Percentiles rank a stretch among this genome's conserved stretches.
Conservation (phyloP, 1,140 invertebrate genomes). For the Scaptomyza pallida region DNA sequence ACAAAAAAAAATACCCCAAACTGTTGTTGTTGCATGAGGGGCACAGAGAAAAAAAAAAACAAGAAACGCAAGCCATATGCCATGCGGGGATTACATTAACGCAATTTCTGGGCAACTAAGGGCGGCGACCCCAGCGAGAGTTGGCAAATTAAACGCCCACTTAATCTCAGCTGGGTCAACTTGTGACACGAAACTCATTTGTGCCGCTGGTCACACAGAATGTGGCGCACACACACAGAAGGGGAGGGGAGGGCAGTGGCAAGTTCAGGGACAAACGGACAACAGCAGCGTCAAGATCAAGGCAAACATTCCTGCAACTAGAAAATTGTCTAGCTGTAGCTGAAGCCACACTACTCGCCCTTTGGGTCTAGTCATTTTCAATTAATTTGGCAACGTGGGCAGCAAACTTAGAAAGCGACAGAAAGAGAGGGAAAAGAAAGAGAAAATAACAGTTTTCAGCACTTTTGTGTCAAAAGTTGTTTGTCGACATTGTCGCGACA, state of each 20-base stretch:
- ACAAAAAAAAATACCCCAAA: slow-evolving; percentile 40
- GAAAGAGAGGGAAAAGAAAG: slow-evolving; percentile 41
- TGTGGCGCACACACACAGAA: slow-evolving; percentile 13
- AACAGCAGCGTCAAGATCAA: slow-evolving; percentile 71
- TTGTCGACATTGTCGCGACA: slow-evolving; percentile 73
- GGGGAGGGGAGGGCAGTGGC: slow-evolving; percentile 26
- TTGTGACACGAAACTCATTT: slow-evolving; percentile 80
- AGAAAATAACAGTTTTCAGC: slow-evolving; percentile 75
- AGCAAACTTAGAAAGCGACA: slow-evolving; percentile 18
- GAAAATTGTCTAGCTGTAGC: slow-evolving; percentile 11
- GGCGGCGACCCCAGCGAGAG: slow-evolving; percentile 44
- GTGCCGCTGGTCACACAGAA: slow-evolving; percentile 21
- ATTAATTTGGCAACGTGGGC: slow-evolving; percentile 69
- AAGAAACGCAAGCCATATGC: slow-evolving; percentile 35
- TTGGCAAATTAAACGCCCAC: slow-evolving; percentile 80
- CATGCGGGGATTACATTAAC: slow-evolving; percentile 75
- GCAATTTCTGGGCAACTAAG: slow-evolving; percentile 58
- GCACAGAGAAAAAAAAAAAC: slow-evolving; percentile 1
- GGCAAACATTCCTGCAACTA: slow-evolving; percentile 43
- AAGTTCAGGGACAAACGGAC: slow-evolving; percentile 70
- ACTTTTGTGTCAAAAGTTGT: slow-evolving; percentile 78
- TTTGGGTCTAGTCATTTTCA: slow-evolving; percentile 70
- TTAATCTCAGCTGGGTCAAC: slow-evolving; percentile 78
- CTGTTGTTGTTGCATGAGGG: slow-evolving; percentile 14
- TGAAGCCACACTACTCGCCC: not conserved